Percentiles rank a stretch among this genome's conserved stretches.
These are phyloP conservation scores for Myodes glareolus DNA, from an alignment of 2,113 vertebrate species.

Conservation along the genomic window DNA sequence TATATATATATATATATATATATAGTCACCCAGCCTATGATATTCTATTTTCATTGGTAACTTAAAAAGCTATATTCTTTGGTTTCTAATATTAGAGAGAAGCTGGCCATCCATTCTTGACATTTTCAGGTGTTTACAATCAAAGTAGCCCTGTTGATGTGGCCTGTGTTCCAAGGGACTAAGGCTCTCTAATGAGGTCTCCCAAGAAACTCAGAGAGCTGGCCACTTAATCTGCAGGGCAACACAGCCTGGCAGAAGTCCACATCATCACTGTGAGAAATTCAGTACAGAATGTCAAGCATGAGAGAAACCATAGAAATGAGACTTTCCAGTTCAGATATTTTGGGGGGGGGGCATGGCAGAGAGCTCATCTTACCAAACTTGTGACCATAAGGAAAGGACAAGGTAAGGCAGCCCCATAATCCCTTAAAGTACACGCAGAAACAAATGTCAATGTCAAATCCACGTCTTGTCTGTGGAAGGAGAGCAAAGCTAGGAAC, in stretches of 20 bases:
- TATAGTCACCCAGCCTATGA: neutral
- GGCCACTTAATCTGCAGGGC: neutral
- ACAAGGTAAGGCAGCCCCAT: neutral
- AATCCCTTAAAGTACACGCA: neutral
- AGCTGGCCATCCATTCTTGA: conserved; percentile 8
- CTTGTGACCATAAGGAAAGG: neutral
- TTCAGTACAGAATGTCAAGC: neutral
- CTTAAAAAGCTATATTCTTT: neutral
- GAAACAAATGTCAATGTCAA: neutral
- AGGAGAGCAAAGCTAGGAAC: neutral
- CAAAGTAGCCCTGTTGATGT: neutral
- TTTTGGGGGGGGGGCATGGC: neutral
- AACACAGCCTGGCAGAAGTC: neutral
- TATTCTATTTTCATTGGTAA: neutral
- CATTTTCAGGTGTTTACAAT: conserved; percentile 41
- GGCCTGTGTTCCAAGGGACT: neutral
- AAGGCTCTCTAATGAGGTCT: conserved; percentile 22
- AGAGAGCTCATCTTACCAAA: neutral
- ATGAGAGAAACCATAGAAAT: neutral
- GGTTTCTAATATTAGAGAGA: conserved; percentile 17
- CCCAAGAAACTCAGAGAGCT: conserved; percentile 10
- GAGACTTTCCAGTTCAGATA: neutral
- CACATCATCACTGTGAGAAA: neutral
- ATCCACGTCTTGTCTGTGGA: neutral
- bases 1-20: too few species aligned